Evolutionary conservation across 2,888 invertebrate species (phyloP).

Genomic region (Patella ulyssiponensis): DNA sequence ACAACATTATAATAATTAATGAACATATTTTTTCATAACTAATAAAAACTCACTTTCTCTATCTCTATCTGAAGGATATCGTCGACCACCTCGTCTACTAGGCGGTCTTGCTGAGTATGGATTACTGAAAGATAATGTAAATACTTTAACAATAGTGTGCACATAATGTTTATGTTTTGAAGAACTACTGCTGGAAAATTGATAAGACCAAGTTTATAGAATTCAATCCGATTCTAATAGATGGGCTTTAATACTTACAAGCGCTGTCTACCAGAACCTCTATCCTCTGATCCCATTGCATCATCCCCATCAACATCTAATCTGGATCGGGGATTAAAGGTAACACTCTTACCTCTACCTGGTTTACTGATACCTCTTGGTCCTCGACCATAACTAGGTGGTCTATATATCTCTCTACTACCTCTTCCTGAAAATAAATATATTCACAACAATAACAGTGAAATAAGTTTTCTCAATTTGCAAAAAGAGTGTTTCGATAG

Average conservation of each 20-base stretch:
- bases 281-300: slow-evolving; percentile 35
- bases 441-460: background rate
- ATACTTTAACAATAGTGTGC: too few relatives aligned
- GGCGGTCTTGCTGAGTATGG: slow-evolving; percentile 16
- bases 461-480: background rate
- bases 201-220: too few relatives aligned
- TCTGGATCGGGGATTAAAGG: slow-evolving; percentile 19
- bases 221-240: slow-evolving; percentile 9
- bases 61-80: too few relatives aligned
- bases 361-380: slow-evolving; percentile 14
- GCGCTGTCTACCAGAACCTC: slow-evolving; percentile 25
- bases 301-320: slow-evolving; percentile 41
- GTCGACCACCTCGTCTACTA: slow-evolving; percentile 17
- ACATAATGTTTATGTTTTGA: too few relatives aligned
- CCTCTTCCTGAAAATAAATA: background rate
- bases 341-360: background rate
- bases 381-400: slow-evolving; percentile 19
- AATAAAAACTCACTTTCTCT: too few relatives aligned
- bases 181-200: too few relatives aligned
- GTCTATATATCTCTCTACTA: slow-evolving; percentile 22
- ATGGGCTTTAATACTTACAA: slow-evolving; percentile 25
- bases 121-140: background rate
- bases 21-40: too few relatives aligned
- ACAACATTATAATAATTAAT: too few relatives aligned
- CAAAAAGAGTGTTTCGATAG: too few relatives aligned